Conservation (phyloP, 2,888 invertebrate genomes). For the Diadromus collaris region DNA sequence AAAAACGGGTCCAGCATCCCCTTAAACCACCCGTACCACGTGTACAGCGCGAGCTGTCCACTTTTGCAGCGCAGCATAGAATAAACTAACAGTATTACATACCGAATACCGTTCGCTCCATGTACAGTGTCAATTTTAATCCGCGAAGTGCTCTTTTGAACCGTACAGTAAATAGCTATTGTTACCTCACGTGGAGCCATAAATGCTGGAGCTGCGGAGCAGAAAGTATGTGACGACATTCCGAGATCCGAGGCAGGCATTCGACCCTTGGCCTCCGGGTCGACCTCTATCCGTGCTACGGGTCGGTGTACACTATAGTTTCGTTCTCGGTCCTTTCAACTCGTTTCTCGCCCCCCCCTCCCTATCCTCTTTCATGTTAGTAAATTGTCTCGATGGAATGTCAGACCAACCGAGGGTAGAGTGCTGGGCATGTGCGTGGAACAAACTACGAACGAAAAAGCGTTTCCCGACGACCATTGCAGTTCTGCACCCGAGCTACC, state of each 20-base stretch:
- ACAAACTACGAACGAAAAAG: slow-evolving; percentile 37
- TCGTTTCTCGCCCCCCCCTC: neutral
- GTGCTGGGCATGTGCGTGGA: slow-evolving; percentile 45
- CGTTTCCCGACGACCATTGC: neutral
- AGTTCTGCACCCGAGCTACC: slow-evolving; percentile 5
- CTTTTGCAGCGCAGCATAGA: neutral
- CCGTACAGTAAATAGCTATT: slow-evolving; percentile 59
- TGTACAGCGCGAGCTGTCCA: neutral
- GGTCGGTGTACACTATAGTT: slow-evolving; percentile 45
- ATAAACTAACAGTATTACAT: neutral
- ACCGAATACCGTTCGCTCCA: neutral
- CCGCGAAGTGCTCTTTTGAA: slow-evolving; percentile 70
- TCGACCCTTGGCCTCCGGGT: slow-evolving; percentile 20
- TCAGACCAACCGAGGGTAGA: slow-evolving; percentile 39
- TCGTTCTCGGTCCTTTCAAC: slow-evolving; percentile 52
- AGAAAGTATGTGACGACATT: slow-evolving; percentile 4
- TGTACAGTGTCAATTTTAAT: slow-evolving; percentile 69
- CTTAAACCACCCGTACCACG: neutral
- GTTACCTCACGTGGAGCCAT: slow-evolving; percentile 42
- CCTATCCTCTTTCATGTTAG: slow-evolving; percentile 30
- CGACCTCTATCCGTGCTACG: slow-evolving; percentile 32
- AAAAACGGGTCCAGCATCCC: too few species aligned
- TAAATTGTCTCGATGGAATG: slow-evolving; percentile 36
- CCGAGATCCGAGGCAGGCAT: slow-evolving; percentile 22
- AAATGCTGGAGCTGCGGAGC: neutral